A percentile compares a stretch with the other conserved stretches of the same genome.
phyloP scores from a whole-genome alignment of 2,113 vertebrate species.

The Peromyscus maniculatus region DNA sequence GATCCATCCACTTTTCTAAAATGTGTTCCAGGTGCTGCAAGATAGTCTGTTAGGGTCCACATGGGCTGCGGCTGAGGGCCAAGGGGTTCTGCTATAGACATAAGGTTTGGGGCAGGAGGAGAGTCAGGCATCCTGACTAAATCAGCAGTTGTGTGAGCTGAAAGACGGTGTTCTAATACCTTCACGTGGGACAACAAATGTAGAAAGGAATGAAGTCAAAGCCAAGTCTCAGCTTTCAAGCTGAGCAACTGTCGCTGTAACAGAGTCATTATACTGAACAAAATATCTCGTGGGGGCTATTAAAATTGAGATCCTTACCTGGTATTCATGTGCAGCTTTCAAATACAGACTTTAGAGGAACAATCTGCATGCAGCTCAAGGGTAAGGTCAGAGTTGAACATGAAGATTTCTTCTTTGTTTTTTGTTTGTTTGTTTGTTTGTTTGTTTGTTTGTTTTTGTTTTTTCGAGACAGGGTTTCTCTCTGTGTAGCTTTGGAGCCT shows the following conservation, averaged over 20 bases:
- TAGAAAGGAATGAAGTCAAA: not conserved
- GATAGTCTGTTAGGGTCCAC: not conserved
- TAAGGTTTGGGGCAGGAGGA: not conserved
- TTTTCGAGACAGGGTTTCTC: too few species aligned
- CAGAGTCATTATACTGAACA: not conserved
- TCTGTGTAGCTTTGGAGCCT: too few species aligned
- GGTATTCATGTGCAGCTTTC: not conserved
- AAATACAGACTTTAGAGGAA: not conserved
- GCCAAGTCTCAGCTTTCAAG: not conserved
- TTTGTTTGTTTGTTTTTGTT: too few species aligned
- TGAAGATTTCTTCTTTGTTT: not conserved
- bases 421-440: too few species aligned
- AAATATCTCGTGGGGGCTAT: not conserved
- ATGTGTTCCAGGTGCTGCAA: not conserved
- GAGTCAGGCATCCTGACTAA: too few species aligned
- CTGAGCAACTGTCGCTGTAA: too few species aligned
- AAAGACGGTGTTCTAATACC: slow-evolving; percentile 2
- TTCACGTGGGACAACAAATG: not conserved
- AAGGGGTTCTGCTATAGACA: too few species aligned
- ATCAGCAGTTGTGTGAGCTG: not conserved
- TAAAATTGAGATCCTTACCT: not conserved
- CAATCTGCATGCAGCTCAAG: not conserved
- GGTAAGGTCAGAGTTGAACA: not conserved
- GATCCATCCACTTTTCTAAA: not conserved
- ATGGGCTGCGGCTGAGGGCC: not conserved